These are phyloP conservation scores for Arizona elegans DNA, from an alignment of 2,113 vertebrate genomes.

Conservation along the genomic window DNA sequence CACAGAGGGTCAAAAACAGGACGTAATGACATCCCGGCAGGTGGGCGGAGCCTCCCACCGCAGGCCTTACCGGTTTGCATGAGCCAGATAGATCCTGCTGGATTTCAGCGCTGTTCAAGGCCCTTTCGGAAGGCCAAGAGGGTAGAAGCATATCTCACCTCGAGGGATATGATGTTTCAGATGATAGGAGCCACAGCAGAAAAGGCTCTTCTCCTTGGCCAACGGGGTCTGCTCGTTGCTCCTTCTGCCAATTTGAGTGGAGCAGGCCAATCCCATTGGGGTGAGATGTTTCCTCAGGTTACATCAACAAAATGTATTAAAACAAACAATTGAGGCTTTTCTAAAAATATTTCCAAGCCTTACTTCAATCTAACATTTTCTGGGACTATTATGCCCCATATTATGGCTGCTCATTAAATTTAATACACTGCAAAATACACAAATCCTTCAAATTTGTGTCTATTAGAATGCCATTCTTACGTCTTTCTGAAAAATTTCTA, in stretches of 20 bases:
- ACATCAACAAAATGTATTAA: background rate
- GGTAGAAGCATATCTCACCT: background rate
- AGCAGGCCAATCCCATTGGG: background rate
- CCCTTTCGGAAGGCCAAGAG: background rate
- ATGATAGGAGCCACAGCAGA: background rate
- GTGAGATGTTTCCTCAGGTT: background rate
- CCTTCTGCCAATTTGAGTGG: background rate
- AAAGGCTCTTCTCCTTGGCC: background rate
- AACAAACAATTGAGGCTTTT: background rate
- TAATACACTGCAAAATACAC: background rate
- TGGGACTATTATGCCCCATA: background rate
- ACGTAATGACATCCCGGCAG: too few species aligned
- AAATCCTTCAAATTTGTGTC: background rate
- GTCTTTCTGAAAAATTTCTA: background rate
- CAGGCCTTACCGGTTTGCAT: too few species aligned
- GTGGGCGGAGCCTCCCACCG: too few species aligned
- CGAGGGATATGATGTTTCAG: background rate
- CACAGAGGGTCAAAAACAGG: too few species aligned
- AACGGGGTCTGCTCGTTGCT: too few species aligned
- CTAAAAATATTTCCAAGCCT: background rate
- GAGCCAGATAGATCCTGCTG: too few species aligned
- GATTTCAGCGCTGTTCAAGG: background rate
- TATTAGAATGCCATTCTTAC: background rate
- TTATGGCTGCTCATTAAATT: background rate
- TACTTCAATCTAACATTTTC: background rate